phyloP scores from a whole-genome alignment of 1,140 invertebrate species.

The Aphelenchoides fujianensis region DNA sequence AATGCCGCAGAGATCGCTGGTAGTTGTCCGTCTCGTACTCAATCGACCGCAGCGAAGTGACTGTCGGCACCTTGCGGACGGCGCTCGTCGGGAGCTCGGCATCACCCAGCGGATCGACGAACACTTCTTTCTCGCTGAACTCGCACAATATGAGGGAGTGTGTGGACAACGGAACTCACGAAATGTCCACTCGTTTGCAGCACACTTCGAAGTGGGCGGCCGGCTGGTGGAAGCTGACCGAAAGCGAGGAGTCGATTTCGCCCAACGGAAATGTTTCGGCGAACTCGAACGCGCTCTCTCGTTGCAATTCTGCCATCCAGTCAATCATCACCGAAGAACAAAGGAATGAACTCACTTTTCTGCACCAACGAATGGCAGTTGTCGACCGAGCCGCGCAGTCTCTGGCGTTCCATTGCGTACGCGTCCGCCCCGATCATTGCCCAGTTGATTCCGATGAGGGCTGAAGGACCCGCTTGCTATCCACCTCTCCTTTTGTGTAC shows the following conservation, averaged over 20 bases:
- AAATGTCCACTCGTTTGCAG: conserved; percentile 37
- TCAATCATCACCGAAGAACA: conserved; percentile 23
- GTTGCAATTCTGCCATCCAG: conserved; percentile 35
- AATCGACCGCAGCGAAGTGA: conserved; percentile 47
- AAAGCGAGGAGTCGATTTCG: conserved; percentile 41
- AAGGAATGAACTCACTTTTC: conserved; percentile 40
- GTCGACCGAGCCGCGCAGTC: conserved; percentile 51
- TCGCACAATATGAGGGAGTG: conserved; percentile 4
- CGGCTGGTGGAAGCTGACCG: conserved; percentile 34
- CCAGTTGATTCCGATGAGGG: conserved; percentile 55
- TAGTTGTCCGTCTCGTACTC: conserved; percentile 40
- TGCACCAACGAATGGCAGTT: conserved; percentile 59
- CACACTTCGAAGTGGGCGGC: conserved; percentile 31
- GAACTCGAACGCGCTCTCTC: conserved; percentile 45
- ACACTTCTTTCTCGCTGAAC: conserved; percentile 45
- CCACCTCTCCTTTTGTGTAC: conserved; percentile 1
- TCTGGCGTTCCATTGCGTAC: conserved; percentile 56
- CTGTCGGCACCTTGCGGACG: conserved; percentile 32
- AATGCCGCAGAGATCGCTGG: conserved; percentile 52
- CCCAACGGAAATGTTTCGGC: conserved; percentile 36
- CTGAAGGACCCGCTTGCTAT: conserved; percentile 32
- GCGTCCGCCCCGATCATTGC: conserved; percentile 51
- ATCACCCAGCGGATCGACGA: conserved; percentile 49
- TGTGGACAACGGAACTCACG: conserved; percentile 31
- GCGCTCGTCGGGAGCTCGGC: conserved; percentile 39